A percentile compares a stretch with the other conserved stretches of the same genome.
These are phyloP conservation scores for Rotaria macrura DNA, from an alignment of 2,888 invertebrate species.

Conservation along the genomic window DNA sequence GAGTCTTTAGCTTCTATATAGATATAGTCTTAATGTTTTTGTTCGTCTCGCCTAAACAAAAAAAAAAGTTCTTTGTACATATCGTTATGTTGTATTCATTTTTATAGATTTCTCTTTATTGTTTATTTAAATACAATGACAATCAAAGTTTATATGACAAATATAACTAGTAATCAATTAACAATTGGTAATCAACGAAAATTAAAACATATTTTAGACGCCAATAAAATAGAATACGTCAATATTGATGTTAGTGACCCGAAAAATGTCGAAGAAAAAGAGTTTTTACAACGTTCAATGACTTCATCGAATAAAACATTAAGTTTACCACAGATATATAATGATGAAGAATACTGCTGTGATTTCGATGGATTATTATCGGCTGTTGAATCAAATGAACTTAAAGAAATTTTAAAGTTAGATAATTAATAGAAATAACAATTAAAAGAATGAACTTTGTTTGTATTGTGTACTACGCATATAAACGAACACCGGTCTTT, in stretches of 20 bases:
- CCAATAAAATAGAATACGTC: neutral
- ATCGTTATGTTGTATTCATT: too few relatives aligned
- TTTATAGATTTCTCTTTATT: too few relatives aligned
- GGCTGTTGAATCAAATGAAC: neutral
- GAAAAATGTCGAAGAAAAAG: neutral
- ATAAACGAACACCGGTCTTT: neutral
- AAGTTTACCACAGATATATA: neutral
- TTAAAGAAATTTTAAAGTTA: neutral
- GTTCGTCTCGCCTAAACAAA: too few relatives aligned
- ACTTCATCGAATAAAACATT: neutral
- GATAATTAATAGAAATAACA: neutral
- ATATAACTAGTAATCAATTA: neutral
- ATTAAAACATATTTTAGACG: constrained; percentile 7
- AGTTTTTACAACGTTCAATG: neutral
- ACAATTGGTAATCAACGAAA: neutral
- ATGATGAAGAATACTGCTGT: neutral
- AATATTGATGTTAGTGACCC: constrained; percentile 6
- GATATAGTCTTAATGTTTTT: too few relatives aligned
- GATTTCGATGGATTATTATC: neutral
- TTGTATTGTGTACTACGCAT: neutral
- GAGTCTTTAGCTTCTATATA: too few relatives aligned
- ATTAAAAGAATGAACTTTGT: neutral
- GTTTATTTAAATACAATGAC: neutral
- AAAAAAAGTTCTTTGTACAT: too few relatives aligned
- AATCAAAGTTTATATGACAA: neutral